phyloP scores from a whole-genome alignment of 2,113 vertebrate species.

The Burhinus bistriatus region DNA sequence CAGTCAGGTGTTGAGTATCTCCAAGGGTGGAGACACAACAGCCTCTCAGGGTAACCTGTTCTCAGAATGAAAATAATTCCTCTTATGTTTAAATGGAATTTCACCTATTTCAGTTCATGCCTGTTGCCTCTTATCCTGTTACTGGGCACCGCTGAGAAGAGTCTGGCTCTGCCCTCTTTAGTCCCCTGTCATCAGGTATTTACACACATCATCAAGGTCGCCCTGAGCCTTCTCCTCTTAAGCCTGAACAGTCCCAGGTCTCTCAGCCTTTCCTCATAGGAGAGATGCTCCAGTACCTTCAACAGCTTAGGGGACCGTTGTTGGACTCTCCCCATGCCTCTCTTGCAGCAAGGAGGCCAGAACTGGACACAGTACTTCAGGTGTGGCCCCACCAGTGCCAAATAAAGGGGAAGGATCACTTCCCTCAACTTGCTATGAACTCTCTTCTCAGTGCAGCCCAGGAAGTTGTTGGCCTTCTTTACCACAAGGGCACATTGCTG shows the following conservation, averaged over 20 bases:
- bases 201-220: not conserved
- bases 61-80: not conserved
- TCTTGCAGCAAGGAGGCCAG: not conserved
- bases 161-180: not conserved
- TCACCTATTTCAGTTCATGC: not conserved
- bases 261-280: not conserved
- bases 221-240: not conserved
- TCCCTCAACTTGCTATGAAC: not conserved
- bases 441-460: not conserved
- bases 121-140: not conserved
- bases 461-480: not conserved
- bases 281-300: not conserved
- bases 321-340: not conserved
- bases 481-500: accelerated
- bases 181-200: not conserved
- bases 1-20: not conserved
- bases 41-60: not conserved
- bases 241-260: not conserved
- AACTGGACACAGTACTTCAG: not conserved
- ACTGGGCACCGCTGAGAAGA: not conserved
- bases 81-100: not conserved
- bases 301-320: not conserved
- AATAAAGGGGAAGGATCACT: not conserved
- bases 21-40: not conserved
- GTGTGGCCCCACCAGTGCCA: not conserved